phyloP scores from a whole-genome alignment of 2,113 vertebrate species.

The Alligator sinensis region DNA sequence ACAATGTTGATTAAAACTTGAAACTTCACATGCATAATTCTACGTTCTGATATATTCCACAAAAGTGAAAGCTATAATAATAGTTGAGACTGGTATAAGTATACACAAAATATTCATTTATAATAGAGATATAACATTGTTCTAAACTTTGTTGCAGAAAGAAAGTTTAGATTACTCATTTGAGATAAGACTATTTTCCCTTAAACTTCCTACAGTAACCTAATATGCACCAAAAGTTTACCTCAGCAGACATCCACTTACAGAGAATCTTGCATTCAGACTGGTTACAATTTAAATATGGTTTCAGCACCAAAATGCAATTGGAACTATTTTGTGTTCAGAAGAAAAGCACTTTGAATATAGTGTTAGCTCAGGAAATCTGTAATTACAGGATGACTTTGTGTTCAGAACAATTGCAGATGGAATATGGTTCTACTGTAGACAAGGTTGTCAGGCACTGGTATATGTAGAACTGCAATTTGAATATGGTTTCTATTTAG shows the following conservation, averaged over 20 bases:
- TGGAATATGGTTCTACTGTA: neutral
- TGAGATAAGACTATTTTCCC: neutral
- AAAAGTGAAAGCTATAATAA: neutral
- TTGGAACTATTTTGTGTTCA: neutral
- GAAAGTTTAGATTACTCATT: fast-evolving
- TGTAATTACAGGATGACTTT: neutral
- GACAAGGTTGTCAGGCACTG: neutral
- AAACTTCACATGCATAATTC: neutral
- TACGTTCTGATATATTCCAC: neutral
- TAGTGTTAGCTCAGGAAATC: neutral
- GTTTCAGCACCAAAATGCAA: neutral
- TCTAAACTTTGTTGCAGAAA: neutral
- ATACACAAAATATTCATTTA: neutral
- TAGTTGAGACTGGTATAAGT: neutral
- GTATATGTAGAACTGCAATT: neutral
- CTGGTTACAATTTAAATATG: neutral
- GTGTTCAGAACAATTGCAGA: neutral
- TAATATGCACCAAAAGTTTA: neutral
- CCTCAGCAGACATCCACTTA: neutral
- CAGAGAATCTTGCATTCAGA: neutral
- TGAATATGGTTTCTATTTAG: neutral
- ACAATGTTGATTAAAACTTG: neutral
- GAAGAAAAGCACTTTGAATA: neutral
- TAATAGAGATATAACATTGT: neutral
- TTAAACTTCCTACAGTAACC: neutral